Evolutionary conservation across 2,797 vertebrate species (phyloP).

Genomic region (Pangasius krempfi): DNA sequence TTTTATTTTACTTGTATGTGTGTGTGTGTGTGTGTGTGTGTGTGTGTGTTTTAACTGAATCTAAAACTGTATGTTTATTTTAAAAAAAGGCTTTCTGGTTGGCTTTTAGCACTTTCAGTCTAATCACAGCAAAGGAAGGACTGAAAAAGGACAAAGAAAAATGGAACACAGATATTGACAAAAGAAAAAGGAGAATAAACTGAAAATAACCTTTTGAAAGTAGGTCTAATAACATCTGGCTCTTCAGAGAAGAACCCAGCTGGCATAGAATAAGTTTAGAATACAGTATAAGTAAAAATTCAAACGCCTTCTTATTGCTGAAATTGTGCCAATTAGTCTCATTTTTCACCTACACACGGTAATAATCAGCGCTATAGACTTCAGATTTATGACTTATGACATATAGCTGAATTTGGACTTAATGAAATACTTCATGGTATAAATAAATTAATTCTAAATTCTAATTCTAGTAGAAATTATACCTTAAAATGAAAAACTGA

Average conservation of each 20-base stretch:
- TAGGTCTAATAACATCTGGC: background rate
- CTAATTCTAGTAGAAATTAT: background rate
- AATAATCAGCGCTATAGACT: background rate
- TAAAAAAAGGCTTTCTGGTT: background rate
- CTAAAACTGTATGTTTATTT: background rate
- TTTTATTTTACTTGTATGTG: background rate
- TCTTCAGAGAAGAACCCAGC: background rate
- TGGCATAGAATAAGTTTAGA: background rate
- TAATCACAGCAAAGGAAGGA: background rate
- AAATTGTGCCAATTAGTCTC: background rate
- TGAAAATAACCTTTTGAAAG: background rate
- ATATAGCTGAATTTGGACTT: background rate
- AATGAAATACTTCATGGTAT: background rate
- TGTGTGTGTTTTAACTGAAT: background rate
- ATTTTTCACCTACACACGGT: background rate
- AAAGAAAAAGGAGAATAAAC: background rate
- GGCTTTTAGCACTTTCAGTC: background rate
- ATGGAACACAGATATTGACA: background rate
- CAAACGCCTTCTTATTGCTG: background rate
- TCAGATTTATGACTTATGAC: no score
- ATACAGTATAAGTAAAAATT: background rate
- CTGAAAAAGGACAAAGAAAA: background rate
- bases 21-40: no score
- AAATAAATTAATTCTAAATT: background rate
- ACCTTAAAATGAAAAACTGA: background rate